These are phyloP conservation scores for Apamea sordens DNA, from an alignment of 2,888 invertebrate genomes.

Conservation along the genomic window DNA sequence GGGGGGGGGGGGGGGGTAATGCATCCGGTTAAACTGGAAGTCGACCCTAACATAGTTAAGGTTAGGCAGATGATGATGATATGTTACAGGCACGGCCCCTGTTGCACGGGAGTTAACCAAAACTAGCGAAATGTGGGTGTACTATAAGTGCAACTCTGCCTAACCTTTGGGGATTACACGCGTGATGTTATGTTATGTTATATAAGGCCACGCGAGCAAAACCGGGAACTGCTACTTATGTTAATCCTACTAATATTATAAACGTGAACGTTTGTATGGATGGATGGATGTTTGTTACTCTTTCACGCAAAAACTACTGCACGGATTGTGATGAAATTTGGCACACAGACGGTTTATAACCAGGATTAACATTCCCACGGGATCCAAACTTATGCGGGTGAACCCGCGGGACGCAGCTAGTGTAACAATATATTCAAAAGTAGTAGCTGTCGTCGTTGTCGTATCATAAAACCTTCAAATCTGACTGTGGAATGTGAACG, in stretches of 20 bases:
- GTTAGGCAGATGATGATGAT: too few relatives aligned
- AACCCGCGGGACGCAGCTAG: too few relatives aligned
- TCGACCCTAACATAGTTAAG: not conserved
- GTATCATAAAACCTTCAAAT: constrained; percentile 47
- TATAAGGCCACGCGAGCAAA: not conserved
- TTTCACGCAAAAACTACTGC: too few relatives aligned
- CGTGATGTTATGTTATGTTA: not conserved
- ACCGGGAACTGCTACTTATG: not conserved
- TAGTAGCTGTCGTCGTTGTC: not conserved
- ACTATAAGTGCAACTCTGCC: too few relatives aligned
- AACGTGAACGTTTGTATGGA: too few relatives aligned
- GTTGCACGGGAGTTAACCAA: not conserved
- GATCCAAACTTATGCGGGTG: too few relatives aligned
- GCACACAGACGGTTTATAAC: too few relatives aligned
- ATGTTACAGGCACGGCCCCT: not conserved
- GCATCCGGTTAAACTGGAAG: not conserved
- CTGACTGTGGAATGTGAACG: constrained; percentile 60
- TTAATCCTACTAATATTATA: not conserved
- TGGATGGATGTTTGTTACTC: too few relatives aligned
- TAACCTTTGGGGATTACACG: not conserved
- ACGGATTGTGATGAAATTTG: too few relatives aligned
- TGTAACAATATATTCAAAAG: constrained; percentile 20
- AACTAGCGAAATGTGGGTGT: not conserved
- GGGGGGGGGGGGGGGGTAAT: not conserved
- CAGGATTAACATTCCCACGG: too few relatives aligned